A percentile compares a stretch with the other conserved stretches of the same genome.
Conservation (phyloP, 2,888 invertebrate species). For the Anoplius nigerrimus region DNA sequence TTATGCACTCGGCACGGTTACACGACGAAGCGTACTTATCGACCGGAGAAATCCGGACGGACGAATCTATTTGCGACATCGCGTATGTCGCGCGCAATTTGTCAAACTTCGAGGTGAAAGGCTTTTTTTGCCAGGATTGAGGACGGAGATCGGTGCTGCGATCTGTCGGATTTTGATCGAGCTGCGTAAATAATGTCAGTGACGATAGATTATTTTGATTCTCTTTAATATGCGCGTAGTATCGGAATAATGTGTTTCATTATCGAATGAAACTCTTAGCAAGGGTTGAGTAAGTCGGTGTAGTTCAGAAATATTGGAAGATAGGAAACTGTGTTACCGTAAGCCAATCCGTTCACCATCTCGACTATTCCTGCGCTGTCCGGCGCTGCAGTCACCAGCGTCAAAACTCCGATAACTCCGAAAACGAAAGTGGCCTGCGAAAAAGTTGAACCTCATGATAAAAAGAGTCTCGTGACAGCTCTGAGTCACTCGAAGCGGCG, state of each 20-base stretch:
- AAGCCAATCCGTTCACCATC: constrained; percentile 72
- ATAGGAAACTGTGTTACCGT: constrained; percentile 61
- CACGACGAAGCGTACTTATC: too few species aligned
- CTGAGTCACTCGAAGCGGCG: too few species aligned
- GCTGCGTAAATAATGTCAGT: neutral
- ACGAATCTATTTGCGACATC: neutral
- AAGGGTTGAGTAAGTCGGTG: too few species aligned
- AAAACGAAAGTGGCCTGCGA: constrained; percentile 30
- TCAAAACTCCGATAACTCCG: constrained; percentile 29
- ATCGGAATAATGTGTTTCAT: too few species aligned
- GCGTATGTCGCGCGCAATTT: neutral
- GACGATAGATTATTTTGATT: too few species aligned
- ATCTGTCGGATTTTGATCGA: neutral
- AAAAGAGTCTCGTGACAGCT: too few species aligned
- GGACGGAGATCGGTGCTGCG: neutral
- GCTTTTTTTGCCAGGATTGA: neutral
- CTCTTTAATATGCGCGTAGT: too few species aligned
- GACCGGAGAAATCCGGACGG: too few species aligned
- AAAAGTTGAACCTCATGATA: neutral
- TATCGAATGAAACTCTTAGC: too few species aligned
- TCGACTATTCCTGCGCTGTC: constrained; percentile 74
- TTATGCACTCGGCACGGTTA: too few species aligned
- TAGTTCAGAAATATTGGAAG: constrained; percentile 9
- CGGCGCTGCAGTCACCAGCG: constrained; percentile 54
- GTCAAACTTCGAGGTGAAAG: neutral